Evolutionary conservation across 2,797 vertebrate genomes (phyloP).

Genomic region (Mionectes olivaceus): DNA sequence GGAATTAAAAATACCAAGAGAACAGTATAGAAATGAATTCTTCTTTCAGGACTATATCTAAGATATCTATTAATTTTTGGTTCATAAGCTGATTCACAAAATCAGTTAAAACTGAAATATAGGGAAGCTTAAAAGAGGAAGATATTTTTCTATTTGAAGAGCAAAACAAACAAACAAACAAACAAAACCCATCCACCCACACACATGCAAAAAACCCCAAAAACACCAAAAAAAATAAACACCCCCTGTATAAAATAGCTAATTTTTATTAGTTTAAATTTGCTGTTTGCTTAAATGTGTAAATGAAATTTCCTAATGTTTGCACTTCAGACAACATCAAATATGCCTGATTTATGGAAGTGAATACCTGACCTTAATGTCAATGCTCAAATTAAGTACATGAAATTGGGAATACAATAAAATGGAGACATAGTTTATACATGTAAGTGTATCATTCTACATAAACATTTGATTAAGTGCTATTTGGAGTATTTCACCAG

Average conservation of each 20-base stretch:
- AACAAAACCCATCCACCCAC: too few relatives aligned
- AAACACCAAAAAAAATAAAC: too few relatives aligned
- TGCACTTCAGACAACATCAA: background rate
- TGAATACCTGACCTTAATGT: background rate
- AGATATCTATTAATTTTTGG: background rate
- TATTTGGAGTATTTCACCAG: background rate
- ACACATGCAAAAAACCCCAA: background rate
- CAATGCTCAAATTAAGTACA: background rate
- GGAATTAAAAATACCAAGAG: background rate
- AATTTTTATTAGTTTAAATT: background rate
- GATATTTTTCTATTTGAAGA: background rate
- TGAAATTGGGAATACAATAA: background rate
- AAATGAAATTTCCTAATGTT: background rate
- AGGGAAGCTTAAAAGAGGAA: accelerated
- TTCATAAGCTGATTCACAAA: background rate
- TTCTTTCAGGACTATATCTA: background rate
- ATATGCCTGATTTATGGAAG: background rate
- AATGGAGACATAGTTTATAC: background rate
- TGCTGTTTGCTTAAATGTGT: background rate
- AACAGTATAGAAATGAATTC: background rate
- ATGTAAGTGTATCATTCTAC: background rate
- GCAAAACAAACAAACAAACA: too few relatives aligned
- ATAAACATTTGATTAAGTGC: background rate
- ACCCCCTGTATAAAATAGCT: background rate
- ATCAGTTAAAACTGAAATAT: background rate